phyloP scores from a whole-genome alignment of 2,797 vertebrate genomes.

The Crocidura indochinensis region DNA sequence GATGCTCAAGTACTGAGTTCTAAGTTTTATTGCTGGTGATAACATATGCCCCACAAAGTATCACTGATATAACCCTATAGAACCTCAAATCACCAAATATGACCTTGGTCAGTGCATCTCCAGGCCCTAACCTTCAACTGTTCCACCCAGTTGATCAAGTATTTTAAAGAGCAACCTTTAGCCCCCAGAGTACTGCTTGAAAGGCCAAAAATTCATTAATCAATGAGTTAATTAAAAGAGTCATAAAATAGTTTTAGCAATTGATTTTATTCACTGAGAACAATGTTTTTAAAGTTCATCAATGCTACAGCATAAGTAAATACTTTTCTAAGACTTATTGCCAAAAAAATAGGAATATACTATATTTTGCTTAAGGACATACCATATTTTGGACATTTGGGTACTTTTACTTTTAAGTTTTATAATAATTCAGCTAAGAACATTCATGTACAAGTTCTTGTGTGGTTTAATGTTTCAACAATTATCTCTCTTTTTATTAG shows the following conservation, averaged over 20 bases:
- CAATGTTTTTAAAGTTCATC: background rate
- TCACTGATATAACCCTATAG: no score
- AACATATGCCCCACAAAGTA: no score
- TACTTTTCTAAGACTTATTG: background rate
- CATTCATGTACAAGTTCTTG: background rate
- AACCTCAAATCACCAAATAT: no score
- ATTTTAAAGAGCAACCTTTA: no score
- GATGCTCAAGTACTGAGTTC: no score
- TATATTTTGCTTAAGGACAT: background rate
- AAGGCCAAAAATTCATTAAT: no score
- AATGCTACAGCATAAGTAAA: background rate
- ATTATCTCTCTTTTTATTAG: no score
- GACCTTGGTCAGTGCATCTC: no score
- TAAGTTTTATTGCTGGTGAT: no score
- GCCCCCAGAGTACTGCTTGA: no score
- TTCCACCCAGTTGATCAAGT: no score
- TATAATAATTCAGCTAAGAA: background rate
- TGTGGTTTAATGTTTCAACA: background rate
- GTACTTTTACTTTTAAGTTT: conserved; percentile 40
- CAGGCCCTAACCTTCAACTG: no score
- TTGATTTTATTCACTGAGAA: conserved; percentile 11
- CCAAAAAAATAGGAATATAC: background rate
- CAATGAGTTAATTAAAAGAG: background rate
- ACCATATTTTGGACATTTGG: background rate
- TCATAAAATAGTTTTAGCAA: background rate